These are phyloP conservation scores for Pomatostomus ruficeps DNA, from an alignment of 2,113 vertebrate species.

Conservation along the genomic window DNA sequence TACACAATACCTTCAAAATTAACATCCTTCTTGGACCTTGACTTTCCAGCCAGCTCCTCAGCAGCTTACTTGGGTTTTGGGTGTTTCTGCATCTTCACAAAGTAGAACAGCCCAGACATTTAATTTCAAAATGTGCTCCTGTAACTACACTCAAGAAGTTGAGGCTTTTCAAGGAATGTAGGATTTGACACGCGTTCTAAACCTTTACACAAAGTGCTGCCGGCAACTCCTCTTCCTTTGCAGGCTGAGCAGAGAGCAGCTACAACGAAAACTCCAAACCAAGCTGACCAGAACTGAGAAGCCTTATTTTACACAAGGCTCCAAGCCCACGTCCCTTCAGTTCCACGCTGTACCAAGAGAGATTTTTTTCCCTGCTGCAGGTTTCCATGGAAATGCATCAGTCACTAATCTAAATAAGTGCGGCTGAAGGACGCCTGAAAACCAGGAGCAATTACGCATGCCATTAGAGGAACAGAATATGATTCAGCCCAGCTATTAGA, in stretches of 20 bases:
- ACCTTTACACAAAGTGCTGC: not conserved
- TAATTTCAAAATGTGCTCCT: slow-evolving; percentile 2
- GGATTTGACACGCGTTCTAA: not conserved
- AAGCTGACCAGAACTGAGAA: not conserved
- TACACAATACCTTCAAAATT: slow-evolving; percentile 63
- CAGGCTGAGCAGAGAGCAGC: not conserved
- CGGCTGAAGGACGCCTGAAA: slow-evolving; percentile 81
- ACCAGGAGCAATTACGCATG: slow-evolving; percentile 76
- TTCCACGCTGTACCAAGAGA: slow-evolving; percentile 75
- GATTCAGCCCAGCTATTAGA: slow-evolving; percentile 71
- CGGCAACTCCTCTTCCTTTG: not conserved
- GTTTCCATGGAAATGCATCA: slow-evolving; percentile 94
- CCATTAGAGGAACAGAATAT: slow-evolving; percentile 66
- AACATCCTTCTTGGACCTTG: slow-evolving; percentile 70
- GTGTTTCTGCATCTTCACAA: not conserved
- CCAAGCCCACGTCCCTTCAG: slow-evolving; percentile 69
- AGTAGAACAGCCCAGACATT: not conserved
- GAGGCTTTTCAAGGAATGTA: not conserved
- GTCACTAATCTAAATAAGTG: slow-evolving; percentile 88
- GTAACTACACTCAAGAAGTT: not conserved
- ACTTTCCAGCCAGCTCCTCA: slow-evolving; percentile 61
- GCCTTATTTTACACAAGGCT: slow-evolving; percentile 58
- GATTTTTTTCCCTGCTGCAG: slow-evolving; percentile 71
- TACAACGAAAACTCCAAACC: not conserved
- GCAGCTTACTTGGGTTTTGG: slow-evolving; percentile 45